Evolutionary conservation across 1,140 invertebrate genomes (phyloP), one percentile per base, ranked within the genome.

Genomic region (Camponotus vicinus): DNA sequence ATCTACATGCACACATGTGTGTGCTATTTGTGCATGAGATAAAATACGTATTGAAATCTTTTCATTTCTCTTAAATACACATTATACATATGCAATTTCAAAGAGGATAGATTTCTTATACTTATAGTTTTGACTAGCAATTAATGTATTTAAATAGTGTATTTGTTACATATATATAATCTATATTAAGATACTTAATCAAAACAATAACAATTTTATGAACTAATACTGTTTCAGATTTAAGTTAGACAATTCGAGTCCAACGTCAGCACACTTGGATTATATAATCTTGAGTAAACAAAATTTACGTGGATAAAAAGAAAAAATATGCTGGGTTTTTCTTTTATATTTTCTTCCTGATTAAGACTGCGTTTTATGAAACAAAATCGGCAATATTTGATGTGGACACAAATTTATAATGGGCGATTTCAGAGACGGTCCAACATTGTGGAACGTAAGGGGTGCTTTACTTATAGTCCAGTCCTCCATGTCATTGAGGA

Each of bases 221-320:
- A 8, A 66, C 11, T 67, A 52, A 89, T 78, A 67, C 37, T 92
- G 82, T 95, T 95, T 57, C 92, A 96, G 96, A 80, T 96, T 95
- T 79, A 93, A 94, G 88, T 82, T 96, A 69, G 96, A 96, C 90
- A 94, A 94, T 64, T 96, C 95, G 13, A 96, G 93, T 61, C 96
- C 96, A 77, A 85, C 88, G 37, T 92, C 92, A 11, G 92, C 93
- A 66, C 90, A 89, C 71, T 66, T 91, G 52, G 91, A 94, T 83
- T 95, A 94, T 45, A 67, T 93, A n/a, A 95, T 95, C 77, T 82
- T 94, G 86, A 95, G 94, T 90, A 94, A 95, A 92, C 87, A 93
- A 92, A 85, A 91, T 86, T 86, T 88, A 84, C 57, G n/a, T 61
- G 66, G 40, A 73, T 67, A 77, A 86, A 55, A n/a, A 66, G 7